Evolutionary conservation across 2,797 vertebrate genomes (phyloP), one percentile per base, ranked within the genome.

Genomic region (Kryptopterus vitreolus): DNA sequence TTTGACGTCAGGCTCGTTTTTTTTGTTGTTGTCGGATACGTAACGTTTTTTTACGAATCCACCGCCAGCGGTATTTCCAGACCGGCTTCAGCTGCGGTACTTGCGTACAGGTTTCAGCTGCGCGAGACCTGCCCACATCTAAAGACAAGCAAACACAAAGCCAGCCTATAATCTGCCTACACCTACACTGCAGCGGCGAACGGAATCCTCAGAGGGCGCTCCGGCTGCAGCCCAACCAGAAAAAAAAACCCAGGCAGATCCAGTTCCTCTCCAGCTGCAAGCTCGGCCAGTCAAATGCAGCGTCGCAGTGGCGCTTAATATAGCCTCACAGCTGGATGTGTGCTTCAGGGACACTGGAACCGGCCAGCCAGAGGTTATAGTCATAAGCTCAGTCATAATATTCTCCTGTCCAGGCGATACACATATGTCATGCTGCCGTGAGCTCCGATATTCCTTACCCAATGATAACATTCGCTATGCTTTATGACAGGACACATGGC

Each of bases 291-390:
- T 79, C 62, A 77, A 78, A 76, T 68, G 70, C 77, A 76, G 69
- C 61, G 31, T 83, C 84, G 81, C 84, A 85, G 85, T 83, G 77
- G 80, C 79, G 77, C 84, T 87, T 85, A 87, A 87, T 87, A 87
- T 87, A 87, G 83, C 71, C 70, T 81, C 83, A 69, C 86, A 84
- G 84, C 86, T 87, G 86, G 81, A 73, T 71, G 57, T 50, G 57
- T 50, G 46, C 81, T 62, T 79, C 59, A 80, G 81, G 83, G 82
- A 87, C 63, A 79, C 68, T 68, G 77, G 82, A 73, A 62, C 75
- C 68, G 48, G 79, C 84, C 77, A 58, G 74, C 66, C 58, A 31
- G 53, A 77, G 76, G 71, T 78, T 82, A 48, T 76, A 84, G 29
- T 80, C 81, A 72, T 80, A 78, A 82, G 81, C 78, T 79, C 81